These are phyloP conservation scores for Dendrolimus punctatus DNA, from an alignment of 1,140 invertebrate species.

Conservation along the genomic window DNA sequence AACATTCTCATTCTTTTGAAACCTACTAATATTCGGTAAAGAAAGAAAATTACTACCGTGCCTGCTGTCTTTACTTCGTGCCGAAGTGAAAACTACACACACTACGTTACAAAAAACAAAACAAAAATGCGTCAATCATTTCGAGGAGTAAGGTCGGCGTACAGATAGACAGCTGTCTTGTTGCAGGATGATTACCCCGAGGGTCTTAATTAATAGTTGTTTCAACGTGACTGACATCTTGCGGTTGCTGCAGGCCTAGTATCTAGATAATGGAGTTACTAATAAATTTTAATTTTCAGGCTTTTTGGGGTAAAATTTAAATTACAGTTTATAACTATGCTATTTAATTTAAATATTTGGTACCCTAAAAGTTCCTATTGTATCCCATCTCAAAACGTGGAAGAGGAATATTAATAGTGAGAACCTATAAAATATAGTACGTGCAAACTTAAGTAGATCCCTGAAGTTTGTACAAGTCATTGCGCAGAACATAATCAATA, in stretches of 20 bases:
- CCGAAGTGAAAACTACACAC: too few species aligned
- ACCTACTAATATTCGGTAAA: too few species aligned
- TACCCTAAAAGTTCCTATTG: neutral
- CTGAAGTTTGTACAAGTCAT: too few species aligned
- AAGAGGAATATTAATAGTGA: neutral
- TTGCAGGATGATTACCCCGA: conserved; percentile 21
- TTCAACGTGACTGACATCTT: conserved; percentile 13
- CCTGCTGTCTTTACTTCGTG: too few species aligned
- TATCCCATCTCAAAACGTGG: neutral
- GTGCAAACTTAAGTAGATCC: too few species aligned
- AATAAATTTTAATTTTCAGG: neutral
- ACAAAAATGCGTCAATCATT: conserved; percentile 21
- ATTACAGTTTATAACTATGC: neutral
- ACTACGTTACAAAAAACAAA: neutral
- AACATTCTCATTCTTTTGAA: too few species aligned
- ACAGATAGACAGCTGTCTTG: conserved; percentile 32
- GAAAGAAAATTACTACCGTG: too few species aligned
- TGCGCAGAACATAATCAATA: too few species aligned
- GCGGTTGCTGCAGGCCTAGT: conserved; percentile 6
- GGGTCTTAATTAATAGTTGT: conserved; percentile 39
- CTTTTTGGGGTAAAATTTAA: neutral
- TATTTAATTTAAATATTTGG: neutral
- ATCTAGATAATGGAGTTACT: neutral
- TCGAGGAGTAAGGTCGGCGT: conserved; percentile 14
- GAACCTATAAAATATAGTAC: too few species aligned